Conservation (phyloP, 1,140 invertebrate species). For the Drosophila prosaltans region DNA sequence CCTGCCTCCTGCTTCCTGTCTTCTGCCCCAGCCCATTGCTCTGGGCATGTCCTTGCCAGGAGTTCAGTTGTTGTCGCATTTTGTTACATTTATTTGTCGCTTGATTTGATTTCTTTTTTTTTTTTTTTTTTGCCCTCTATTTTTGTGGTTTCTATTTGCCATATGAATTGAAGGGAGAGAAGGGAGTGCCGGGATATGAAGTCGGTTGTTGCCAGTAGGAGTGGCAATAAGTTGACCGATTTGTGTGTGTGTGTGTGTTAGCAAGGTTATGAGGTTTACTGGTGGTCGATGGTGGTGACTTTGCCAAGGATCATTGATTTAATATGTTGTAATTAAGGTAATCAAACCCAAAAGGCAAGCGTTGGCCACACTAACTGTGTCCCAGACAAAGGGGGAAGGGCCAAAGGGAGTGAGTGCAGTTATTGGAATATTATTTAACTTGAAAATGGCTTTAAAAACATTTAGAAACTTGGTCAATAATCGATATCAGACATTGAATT, state of each 20-base stretch:
- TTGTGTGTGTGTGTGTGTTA: constrained; percentile 50
- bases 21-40: neutral
- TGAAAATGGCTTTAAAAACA: too few species aligned
- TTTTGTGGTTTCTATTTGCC: constrained; percentile 48
- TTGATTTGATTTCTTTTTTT: constrained; percentile 69
- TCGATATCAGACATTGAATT: too few species aligned
- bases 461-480: too few species aligned
- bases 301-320: constrained; percentile 53
- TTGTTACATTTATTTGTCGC: constrained; percentile 78
- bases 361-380: neutral
- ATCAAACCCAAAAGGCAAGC: constrained; percentile 25
- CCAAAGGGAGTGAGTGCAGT: neutral
- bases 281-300: constrained; percentile 16
- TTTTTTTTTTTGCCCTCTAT: constrained; percentile 20
- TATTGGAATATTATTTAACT: neutral
- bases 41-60: constrained; percentile 7
- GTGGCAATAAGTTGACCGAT: constrained; percentile 61
- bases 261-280: constrained; percentile 7
- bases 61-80: constrained; percentile 55
- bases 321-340: constrained; percentile 52
- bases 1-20: too few species aligned
- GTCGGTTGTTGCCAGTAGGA: neutral
- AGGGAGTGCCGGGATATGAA: neutral
- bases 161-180: constrained; percentile 23
- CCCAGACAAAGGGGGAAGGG: too few species aligned